Base-by-base conservation (phyloP, 2,113 vertebrate genomes). In the Lucifuga dentata region DNA sequence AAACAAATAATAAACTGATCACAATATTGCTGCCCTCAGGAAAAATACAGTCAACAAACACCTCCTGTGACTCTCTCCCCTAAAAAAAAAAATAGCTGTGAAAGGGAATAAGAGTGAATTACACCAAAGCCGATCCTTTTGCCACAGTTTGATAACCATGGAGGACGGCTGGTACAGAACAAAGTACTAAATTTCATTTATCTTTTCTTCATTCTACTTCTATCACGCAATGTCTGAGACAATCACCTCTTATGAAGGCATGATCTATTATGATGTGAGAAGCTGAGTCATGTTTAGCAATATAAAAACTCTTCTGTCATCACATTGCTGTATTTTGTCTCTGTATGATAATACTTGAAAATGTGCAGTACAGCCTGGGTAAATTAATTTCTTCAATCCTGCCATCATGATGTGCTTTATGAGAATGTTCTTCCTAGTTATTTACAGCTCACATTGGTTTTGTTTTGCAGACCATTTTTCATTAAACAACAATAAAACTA, bases 381-480 rank as follows among this genome's bases (percentile, higher is more conserved):
- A 21, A 69, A 63, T 81, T 41, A 2, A 59, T 61, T 56, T 43
- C 13, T 58, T 58, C 17, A 49, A 49, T 38, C 56, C 64, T 36
- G 32, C 21, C 39, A 29, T 15, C 36, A 32, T 44, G 12, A 16
- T 5, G 11, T 17, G 12, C 51, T 77, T 60, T 41, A 56, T 13
- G 26, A 64, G 35, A 50, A 19, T 32, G 20, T 24, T 32, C 46
- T 64, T 8, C 2, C 1, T 49, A 46, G 45, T 46, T 64, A 67
- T 78, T 73, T 76, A 57, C 52, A 71, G 41, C 55, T 76, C 66
- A 64, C 52, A 73, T 72, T 55, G 33, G 23, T 69, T 78, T 73
- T 67, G 56, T 64, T 23, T 21, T 32, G 33, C 15, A 11, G 40
- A 50, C 23, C 36, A 49, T 44, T 68, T 82, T 70, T 57, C 55